These are phyloP conservation scores for Cirrhinus mrigala DNA, from an alignment of 2,797 vertebrate species.

Conservation along the genomic window DNA sequence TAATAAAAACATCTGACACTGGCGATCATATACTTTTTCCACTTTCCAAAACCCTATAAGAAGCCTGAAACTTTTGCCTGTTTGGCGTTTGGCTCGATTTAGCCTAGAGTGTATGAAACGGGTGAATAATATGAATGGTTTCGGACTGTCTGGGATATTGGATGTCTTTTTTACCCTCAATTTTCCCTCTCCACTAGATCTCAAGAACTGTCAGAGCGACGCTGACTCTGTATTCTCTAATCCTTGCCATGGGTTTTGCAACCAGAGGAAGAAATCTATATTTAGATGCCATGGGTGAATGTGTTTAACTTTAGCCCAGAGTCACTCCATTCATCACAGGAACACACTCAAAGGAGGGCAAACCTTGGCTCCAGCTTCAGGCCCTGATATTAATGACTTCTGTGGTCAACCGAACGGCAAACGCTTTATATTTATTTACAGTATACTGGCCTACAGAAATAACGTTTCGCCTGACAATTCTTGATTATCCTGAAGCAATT, in stretches of 20 bases:
- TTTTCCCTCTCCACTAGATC: constrained; percentile 13
- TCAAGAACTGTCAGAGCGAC: not conserved
- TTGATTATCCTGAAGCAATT: constrained; percentile 13
- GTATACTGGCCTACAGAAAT: constrained; percentile 1
- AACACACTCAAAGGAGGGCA: constrained; percentile 28
- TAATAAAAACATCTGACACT: not conserved
- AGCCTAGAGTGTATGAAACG: not conserved
- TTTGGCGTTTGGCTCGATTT: not conserved
- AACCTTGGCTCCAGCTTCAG: constrained; percentile 26
- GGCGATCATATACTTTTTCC: not conserved
- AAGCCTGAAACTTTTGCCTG: constrained; percentile 22
- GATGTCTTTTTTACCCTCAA: constrained; percentile 13
- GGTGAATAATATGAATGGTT: constrained; percentile 19
- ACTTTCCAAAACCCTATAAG: constrained; percentile 1
- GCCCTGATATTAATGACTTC: constrained; percentile 37
- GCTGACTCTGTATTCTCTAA: constrained; percentile 40
- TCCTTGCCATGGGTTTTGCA: constrained; percentile 43
- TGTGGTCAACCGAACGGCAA: constrained; percentile 7
- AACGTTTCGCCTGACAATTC: not conserved
- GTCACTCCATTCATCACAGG: constrained; percentile 51
- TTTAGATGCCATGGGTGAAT: constrained; percentile 57
- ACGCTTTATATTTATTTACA: constrained; percentile 8
- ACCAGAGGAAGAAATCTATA: constrained; percentile 53
- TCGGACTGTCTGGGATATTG: constrained; percentile 13
- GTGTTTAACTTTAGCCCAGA: constrained; percentile 57